phyloP scores from a whole-genome alignment of 1,140 invertebrate species.

The Zaprionus ornatus region DNA sequence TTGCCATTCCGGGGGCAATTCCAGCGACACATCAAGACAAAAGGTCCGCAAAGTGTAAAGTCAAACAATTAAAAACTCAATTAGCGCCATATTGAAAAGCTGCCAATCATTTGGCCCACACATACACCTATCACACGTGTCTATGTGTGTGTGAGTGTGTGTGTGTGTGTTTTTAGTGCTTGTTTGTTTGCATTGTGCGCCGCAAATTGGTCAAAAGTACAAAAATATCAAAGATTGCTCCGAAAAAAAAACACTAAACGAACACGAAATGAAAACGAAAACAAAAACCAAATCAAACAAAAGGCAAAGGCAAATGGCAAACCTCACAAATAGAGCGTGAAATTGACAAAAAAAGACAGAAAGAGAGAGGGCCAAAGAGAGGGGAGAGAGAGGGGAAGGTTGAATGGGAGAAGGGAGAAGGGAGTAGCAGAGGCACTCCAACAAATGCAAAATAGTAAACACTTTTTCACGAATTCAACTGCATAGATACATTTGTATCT shows the following conservation, averaged over 20 bases:
- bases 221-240: conserved; percentile 76
- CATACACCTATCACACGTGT: conserved; percentile 23
- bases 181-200: conserved; percentile 76
- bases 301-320: conserved; percentile 75
- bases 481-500: conserved; percentile 38
- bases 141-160: conserved; percentile 18
- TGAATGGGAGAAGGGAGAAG: background rate
- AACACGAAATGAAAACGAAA: conserved; percentile 15
- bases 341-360: conserved; percentile 71
- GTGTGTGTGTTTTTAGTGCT: conserved; percentile 35
- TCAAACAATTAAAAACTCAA: conserved; percentile 82
- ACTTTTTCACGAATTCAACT: conserved; percentile 36
- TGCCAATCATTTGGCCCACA: conserved; percentile 69
- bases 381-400: background rate
- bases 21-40: conserved; percentile 45
- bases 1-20: conserved; percentile 15
- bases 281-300: conserved; percentile 39
- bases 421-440: background rate
- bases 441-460: conserved; percentile 57
- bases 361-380: conserved; percentile 24
- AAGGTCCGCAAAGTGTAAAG: conserved; percentile 64
- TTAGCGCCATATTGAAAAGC: conserved; percentile 81
- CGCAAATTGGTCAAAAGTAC: conserved; percentile 82
- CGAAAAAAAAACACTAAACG: conserved; percentile 35
- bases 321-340: conserved; percentile 80